Evolutionary conservation across 1,140 invertebrate species (phyloP), one percentile per base, ranked within the genome.

Genomic region (Pseudomyrmex dendroicus): DNA sequence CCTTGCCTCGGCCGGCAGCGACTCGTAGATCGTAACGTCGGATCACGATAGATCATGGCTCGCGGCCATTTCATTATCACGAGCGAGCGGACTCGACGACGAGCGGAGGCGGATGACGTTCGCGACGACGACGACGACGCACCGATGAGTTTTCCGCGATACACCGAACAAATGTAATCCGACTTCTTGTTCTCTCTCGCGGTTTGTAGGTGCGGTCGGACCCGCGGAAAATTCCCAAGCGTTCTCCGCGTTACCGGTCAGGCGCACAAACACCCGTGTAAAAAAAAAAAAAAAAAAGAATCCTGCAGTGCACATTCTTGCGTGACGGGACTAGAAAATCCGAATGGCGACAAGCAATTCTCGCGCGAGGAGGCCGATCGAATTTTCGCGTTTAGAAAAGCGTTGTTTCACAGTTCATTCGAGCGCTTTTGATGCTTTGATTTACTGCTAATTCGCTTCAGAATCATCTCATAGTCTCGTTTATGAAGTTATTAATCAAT

Each of bases 171-270:
- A 88, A 85, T 52, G 73, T 87, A 84, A 76, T 76, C 59, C 84
- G 82, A 83, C 84, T 85, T 86, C 78, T 85, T 64, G 80, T 73
- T 84, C 84, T 73, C 62, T 74, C 73, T 77, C 50, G 46, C 1
- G 35, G 2, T 17, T 74, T 74, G 76, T 83, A 84, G 84, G 86
- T 67, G 84, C 80, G 76, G 77, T 82, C 84, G 70, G 56, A 82
- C 64, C 76, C 84, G 86, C 85, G 89, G 88, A 90, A 91, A 91
- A 91, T 91, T 90, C 88, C 90, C 82, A 86, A 64, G 80, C 87
- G 86, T 86, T 78, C 76, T 78, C 84, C 87, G 86, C 89, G 78
- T 84, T 85, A 84, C 70, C 82, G 73, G 62, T 74, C 82, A 59
- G 46, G 52, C 70, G 73, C 50, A 78, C 52, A 25, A 20, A 64